Evolutionary conservation across 2,797 vertebrate genomes (phyloP).

Genomic region (Girardinus metallicus): DNA sequence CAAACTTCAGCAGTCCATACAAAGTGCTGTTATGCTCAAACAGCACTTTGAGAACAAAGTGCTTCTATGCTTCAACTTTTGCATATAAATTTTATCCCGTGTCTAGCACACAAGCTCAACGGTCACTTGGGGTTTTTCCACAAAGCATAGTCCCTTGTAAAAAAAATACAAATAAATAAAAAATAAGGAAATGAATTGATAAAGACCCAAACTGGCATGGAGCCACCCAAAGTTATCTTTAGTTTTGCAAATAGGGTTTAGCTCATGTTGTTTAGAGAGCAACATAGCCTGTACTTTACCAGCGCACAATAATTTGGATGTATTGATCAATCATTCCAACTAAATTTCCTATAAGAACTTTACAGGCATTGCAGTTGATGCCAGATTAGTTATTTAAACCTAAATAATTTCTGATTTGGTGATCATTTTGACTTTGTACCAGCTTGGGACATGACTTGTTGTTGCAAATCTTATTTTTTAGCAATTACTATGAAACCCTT

Average conservation of each 20-base stretch:
- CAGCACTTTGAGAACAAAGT: too few species aligned
- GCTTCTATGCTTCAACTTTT: not conserved
- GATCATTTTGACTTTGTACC: not conserved
- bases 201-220: not conserved
- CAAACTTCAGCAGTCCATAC: not conserved
- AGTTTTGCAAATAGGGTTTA: not conserved
- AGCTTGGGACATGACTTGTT: too few species aligned
- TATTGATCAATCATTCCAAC: not conserved
- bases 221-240: not conserved
- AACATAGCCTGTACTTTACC: not conserved
- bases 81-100: not conserved
- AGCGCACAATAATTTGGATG: not conserved
- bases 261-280: not conserved
- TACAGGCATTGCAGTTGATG: not conserved
- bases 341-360: not conserved
- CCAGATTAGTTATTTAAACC: not conserved
- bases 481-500: not conserved
- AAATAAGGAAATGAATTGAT: not conserved
- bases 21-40: not conserved
- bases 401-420: not conserved
- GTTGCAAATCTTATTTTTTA: not conserved
- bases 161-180: not conserved
- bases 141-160: not conserved
- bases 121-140: not conserved
- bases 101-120: not conserved